A percentile compares a stretch with the other conserved stretches of the same genome.
These are phyloP conservation scores for Mus pahari DNA, from an alignment of 2,113 vertebrate species.

Conservation along the genomic window DNA sequence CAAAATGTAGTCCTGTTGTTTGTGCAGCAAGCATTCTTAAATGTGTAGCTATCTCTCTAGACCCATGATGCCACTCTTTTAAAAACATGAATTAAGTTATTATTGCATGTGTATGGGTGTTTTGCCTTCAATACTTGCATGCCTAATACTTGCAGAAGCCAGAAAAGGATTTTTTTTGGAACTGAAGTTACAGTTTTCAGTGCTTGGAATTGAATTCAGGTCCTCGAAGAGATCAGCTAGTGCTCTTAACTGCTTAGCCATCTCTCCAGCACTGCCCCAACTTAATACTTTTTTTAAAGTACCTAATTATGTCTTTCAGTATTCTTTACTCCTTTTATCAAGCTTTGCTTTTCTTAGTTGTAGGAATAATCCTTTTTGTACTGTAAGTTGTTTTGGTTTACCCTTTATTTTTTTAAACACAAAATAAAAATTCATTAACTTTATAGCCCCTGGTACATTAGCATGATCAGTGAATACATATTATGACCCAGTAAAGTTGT, in stretches of 20 bases:
- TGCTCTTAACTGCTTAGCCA: not conserved
- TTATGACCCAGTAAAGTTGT: not conserved
- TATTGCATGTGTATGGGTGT: not conserved
- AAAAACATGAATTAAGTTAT: not conserved
- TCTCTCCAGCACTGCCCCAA: not conserved
- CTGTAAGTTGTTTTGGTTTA: not conserved
- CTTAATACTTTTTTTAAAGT: not conserved
- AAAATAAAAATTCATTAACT: not conserved
- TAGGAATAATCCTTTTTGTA: slow-evolving; percentile 7
- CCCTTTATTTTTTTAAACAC: not conserved
- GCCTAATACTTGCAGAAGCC: not conserved
- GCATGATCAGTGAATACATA: not conserved
- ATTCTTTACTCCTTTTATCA: slow-evolving; percentile 1
- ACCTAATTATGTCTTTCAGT: not conserved
- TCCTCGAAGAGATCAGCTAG: not conserved
- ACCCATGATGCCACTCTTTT: not conserved
- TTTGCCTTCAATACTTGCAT: not conserved
- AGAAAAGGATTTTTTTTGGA: not conserved
- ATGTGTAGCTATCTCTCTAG: not conserved
- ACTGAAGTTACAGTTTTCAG: not conserved
- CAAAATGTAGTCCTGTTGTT: not conserved
- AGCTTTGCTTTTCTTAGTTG: not conserved
- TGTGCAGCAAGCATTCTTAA: not conserved
- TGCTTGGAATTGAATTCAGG: not conserved
- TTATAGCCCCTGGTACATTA: not conserved